A percentile compares a stretch with the other conserved stretches of the same genome.
phyloP scores from a whole-genome alignment of 2,113 vertebrate species.

The Nestor notabilis region DNA sequence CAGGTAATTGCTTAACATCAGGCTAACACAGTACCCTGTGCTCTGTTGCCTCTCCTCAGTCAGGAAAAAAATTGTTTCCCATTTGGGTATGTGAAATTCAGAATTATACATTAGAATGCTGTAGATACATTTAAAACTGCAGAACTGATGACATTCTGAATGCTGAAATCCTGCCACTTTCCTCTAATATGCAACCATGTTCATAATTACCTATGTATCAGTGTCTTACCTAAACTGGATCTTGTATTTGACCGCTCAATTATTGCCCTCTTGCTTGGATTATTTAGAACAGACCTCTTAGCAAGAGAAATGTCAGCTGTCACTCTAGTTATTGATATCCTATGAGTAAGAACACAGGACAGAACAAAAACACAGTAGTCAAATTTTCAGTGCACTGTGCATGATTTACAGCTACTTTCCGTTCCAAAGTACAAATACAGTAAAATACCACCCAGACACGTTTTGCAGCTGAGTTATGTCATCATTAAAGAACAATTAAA shows the following conservation, averaged over 20 bases:
- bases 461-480: neutral
- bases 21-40: neutral
- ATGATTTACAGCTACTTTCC: conserved; percentile 2
- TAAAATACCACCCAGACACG: neutral
- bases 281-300: conserved; percentile 98
- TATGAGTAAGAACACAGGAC: conserved; percentile 73
- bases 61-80: neutral
- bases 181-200: rapidly evolving
- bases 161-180: neutral
- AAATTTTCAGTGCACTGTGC: neutral
- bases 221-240: conserved; percentile 90
- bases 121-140: neutral
- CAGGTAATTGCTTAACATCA: rapidly evolving
- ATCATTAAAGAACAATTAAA: neutral
- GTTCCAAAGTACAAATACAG: neutral
- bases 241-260: conserved; percentile 97
- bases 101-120: neutral
- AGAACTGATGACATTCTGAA: neutral
- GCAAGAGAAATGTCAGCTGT: conserved; percentile 99
- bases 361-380: conserved; percentile 25
- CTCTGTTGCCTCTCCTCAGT: neutral
- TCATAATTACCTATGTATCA: rapidly evolving
- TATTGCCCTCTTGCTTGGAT: conserved; percentile 97
- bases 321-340: conserved; percentile 98
- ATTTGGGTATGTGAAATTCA: neutral